phyloP scores from a whole-genome alignment of 2,888 invertebrate genomes.

The Hydriomena furcata region DNA sequence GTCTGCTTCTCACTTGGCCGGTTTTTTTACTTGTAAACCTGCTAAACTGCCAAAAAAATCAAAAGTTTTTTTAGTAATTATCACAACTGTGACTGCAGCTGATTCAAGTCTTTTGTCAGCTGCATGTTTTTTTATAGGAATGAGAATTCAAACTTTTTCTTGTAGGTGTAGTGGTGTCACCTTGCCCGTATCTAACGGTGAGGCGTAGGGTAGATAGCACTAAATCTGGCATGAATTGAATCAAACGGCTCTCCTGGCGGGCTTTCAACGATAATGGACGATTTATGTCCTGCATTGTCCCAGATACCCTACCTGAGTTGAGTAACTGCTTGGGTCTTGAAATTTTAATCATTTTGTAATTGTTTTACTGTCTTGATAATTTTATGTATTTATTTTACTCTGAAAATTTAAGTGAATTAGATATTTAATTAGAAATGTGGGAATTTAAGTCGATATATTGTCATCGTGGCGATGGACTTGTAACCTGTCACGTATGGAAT shows the following conservation, averaged over 20 bases:
- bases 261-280: slow-evolving; percentile 62
- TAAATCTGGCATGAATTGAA: slow-evolving; percentile 64
- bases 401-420: too few relatives aligned
- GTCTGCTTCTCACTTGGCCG: too few relatives aligned
- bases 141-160: background rate
- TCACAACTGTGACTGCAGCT: too few relatives aligned
- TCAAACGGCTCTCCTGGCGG: slow-evolving; percentile 69
- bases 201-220: slow-evolving; percentile 33
- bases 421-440: too few relatives aligned
- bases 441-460: too few relatives aligned
- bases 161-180: slow-evolving; percentile 3
- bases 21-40: too few relatives aligned
- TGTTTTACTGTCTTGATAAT: slow-evolving; percentile 1
- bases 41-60: too few relatives aligned
- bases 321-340: slow-evolving; percentile 13
- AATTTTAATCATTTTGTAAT: slow-evolving; percentile 23
- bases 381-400: too few relatives aligned
- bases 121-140: background rate
- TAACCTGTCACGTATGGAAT: too few relatives aligned
- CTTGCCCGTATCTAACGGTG: slow-evolving; percentile 14
- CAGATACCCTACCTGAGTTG: slow-evolving; percentile 42
- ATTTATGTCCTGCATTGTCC: slow-evolving; percentile 66
- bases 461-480: too few relatives aligned
- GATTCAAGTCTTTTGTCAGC: too few relatives aligned
- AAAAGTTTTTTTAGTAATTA: too few relatives aligned